These are phyloP conservation scores for Coelogynopora nodosa DNA, from an alignment of 2,888 invertebrate species.

Conservation along the genomic window DNA sequence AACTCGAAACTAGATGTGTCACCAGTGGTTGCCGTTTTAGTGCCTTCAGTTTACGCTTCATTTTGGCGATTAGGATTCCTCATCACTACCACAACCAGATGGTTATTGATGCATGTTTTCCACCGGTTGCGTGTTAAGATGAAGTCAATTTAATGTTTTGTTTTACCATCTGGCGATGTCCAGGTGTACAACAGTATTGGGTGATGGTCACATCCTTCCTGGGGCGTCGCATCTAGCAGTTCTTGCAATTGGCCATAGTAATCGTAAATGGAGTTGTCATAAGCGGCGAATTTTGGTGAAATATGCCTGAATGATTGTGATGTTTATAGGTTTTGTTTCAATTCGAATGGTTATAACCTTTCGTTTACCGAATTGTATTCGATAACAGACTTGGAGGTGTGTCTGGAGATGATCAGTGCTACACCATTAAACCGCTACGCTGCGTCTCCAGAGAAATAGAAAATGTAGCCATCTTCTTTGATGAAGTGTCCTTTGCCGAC, in stretches of 20 bases:
- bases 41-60: slow-evolving; percentile 21
- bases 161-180: slow-evolving; percentile 43
- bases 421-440: background rate
- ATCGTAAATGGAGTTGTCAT: slow-evolving; percentile 34
- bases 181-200: slow-evolving; percentile 40
- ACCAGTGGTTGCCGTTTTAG: background rate
- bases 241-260: slow-evolving; percentile 38
- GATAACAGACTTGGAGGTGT: background rate
- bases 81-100: background rate
- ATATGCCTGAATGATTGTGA: slow-evolving; percentile 48
- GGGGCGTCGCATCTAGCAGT: slow-evolving; percentile 43
- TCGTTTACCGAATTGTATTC: slow-evolving; percentile 16
- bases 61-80: slow-evolving; percentile 34
- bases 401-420: background rate
- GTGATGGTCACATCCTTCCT: slow-evolving; percentile 45
- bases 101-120: background rate
- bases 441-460: background rate
- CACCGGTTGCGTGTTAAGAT: slow-evolving; percentile 2
- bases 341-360: slow-evolving; percentile 46
- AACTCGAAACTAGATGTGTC: background rate
- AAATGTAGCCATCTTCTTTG: background rate
- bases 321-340: slow-evolving; percentile 47
- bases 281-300: slow-evolving; percentile 46
- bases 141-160: slow-evolving; percentile 34
- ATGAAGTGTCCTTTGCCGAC: background rate